Conservation (phyloP, 64 coral and sea anemone species). For the Stylophora pistillata region DNA sequence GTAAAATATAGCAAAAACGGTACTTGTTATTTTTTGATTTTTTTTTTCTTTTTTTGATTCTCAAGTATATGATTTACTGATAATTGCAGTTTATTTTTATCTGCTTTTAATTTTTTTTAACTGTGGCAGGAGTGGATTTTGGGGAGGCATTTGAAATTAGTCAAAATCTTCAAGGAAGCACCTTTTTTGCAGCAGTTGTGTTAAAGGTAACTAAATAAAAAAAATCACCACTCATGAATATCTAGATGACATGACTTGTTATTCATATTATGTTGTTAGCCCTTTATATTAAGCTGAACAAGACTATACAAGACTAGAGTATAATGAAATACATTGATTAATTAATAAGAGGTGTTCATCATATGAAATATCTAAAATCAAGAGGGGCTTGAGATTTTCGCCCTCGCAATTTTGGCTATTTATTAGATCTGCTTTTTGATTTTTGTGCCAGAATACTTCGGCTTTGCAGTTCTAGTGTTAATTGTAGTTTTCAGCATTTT, state of each 20-base stretch:
- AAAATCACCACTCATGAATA: not conserved
- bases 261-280: not conserved
- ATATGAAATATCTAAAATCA: too few species aligned
- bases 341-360: too few species aligned
- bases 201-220: conserved; percentile 71
- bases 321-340: too few species aligned
- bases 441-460: too few species aligned
- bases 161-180: conserved; percentile 45
- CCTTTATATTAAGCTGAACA: too few species aligned
- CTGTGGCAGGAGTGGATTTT: conserved; percentile 73
- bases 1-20: conserved; percentile 96
- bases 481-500: too few species aligned
- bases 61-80: too few species aligned
- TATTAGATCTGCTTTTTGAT: too few species aligned
- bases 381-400: too few species aligned
- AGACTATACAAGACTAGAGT: too few species aligned
- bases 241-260: not conserved
- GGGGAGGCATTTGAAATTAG: conserved; percentile 74
- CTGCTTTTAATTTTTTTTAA: not conserved
- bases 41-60: not conserved
- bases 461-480: too few species aligned
- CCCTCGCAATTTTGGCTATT: too few species aligned
- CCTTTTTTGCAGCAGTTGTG: conserved; percentile 94
- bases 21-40: conserved; percentile 23
- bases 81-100: not conserved